Conservation (phyloP, 2,113 vertebrate species). For the Erythrocercus mccallii region DNA sequence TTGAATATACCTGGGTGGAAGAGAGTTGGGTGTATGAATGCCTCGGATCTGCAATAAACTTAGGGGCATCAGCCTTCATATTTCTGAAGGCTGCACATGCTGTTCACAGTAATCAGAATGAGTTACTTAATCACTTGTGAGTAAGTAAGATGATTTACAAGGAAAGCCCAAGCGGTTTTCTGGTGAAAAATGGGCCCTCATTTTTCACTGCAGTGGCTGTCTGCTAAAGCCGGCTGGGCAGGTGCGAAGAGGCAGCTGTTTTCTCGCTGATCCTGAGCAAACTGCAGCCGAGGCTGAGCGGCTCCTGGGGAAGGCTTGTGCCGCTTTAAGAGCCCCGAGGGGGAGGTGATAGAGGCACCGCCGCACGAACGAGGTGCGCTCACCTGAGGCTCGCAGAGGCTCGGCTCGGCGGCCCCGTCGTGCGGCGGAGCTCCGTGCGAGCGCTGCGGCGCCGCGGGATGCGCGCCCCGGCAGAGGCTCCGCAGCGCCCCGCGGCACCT, state of each 20-base stretch:
- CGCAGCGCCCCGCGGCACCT: neutral
- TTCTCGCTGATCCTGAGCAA: neutral
- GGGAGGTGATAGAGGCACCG: neutral
- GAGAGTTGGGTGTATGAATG: rapidly evolving
- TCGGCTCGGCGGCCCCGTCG: no score
- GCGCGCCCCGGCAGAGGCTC: neutral
- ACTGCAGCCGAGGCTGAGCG: no score
- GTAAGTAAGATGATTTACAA: neutral
- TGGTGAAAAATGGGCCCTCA: neutral
- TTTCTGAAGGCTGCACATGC: neutral
- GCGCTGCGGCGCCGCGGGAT: no score
- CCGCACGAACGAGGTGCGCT: neutral
- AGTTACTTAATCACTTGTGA: neutral
- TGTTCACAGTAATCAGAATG: neutral
- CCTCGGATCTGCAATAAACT: neutral
- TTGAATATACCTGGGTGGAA: neutral
- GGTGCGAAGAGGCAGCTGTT: rapidly evolving
- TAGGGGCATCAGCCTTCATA: neutral
- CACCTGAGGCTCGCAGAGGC: neutral
- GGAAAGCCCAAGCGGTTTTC: neutral
- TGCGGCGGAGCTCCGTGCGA: no score
- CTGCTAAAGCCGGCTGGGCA: neutral
- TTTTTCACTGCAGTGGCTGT: neutral
- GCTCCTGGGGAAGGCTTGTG: neutral
- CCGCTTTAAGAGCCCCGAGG: slow-evolving; percentile 19